A percentile compares a stretch with the other conserved stretches of the same genome.
phyloP scores from a whole-genome alignment of 2,888 invertebrate species.

The Deladenus siricidicola region DNA sequence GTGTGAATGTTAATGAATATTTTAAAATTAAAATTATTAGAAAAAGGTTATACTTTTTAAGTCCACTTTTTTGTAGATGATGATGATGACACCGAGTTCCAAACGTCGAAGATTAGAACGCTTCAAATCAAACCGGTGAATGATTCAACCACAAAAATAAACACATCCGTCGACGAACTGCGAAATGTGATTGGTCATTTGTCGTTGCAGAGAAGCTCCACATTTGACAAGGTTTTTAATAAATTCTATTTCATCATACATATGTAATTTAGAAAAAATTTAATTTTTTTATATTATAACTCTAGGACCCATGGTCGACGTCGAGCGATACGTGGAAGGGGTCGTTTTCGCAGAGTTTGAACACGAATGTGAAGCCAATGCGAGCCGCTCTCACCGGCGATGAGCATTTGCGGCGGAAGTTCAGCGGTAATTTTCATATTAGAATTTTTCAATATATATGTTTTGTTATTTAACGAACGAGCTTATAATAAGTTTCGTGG shows the following conservation, averaged over 20 bases:
- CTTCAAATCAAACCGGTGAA: slow-evolving; percentile 32
- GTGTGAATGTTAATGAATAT: not conserved
- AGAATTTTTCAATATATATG: no score
- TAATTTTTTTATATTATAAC: not conserved
- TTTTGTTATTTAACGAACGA: no score
- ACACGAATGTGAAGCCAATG: slow-evolving; percentile 33
- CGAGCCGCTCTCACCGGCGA: slow-evolving; percentile 48
- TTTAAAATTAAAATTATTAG: not conserved
- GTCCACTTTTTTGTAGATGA: slow-evolving; percentile 16
- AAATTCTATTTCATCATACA: no score
- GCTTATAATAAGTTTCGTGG: no score
- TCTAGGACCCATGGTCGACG: slow-evolving; percentile 45
- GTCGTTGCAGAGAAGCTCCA: slow-evolving; percentile 40
- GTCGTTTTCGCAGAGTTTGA: slow-evolving; percentile 46
- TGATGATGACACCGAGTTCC: slow-evolving; percentile 28
- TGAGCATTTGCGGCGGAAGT: slow-evolving; percentile 40
- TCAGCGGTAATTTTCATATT: slow-evolving; percentile 33
- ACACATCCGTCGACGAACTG: slow-evolving; percentile 44
- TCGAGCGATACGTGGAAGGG: slow-evolving; percentile 1
- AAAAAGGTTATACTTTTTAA: not conserved
- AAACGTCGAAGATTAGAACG: slow-evolving; percentile 28
- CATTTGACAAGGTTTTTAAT: slow-evolving; percentile 45
- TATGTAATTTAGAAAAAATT: not conserved
- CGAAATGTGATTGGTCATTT: slow-evolving; percentile 47
- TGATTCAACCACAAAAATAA: slow-evolving; percentile 19